phyloP scores from a whole-genome alignment of 2,113 vertebrate genomes.

The Anarhynchus alexandrinus region DNA sequence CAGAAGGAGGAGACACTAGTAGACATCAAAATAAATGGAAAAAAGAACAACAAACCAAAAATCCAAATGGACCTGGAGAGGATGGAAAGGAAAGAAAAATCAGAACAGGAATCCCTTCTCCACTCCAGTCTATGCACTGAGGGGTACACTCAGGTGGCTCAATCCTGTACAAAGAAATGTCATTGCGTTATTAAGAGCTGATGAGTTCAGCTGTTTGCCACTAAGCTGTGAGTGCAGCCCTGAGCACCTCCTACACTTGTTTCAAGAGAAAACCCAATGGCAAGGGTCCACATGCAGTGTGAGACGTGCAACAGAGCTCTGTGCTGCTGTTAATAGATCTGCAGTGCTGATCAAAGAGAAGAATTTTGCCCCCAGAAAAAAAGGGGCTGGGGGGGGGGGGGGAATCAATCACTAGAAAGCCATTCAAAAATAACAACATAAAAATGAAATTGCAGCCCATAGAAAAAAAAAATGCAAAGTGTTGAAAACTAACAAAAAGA shows the following conservation, averaged over 20 bases:
- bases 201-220: neutral
- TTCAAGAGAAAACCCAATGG: neutral
- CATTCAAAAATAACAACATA: neutral
- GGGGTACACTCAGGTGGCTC: neutral
- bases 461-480: neutral
- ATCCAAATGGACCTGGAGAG: neutral
- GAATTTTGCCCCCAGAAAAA: neutral
- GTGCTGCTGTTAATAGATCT: neutral
- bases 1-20: neutral
- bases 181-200: neutral
- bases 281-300: neutral
- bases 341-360: neutral
- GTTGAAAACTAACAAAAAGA: neutral
- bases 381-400: no score
- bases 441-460: neutral
- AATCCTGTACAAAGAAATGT: neutral
- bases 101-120: neutral
- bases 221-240: neutral
- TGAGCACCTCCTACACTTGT: neutral
- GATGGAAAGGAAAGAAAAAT: neutral
- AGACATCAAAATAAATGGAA: neutral
- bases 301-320: neutral
- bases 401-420: neutral
- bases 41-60: neutral
- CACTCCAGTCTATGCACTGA: neutral